Conservation (phyloP, 2,888 invertebrate genomes). For the Pseudolycoriella hygida region DNA sequence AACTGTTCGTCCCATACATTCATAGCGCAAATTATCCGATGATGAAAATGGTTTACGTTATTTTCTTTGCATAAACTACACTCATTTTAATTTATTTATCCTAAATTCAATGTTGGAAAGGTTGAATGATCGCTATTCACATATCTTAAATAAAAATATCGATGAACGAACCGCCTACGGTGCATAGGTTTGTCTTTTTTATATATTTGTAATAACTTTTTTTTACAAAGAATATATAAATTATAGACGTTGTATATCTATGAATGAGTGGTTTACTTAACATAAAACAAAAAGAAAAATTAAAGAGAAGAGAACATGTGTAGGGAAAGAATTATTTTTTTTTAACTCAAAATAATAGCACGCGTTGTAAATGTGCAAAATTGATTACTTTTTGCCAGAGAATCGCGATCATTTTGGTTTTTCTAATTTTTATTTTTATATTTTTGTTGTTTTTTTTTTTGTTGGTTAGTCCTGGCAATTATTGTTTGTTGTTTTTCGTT, state of each 20-base stretch:
- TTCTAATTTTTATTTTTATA: background rate
- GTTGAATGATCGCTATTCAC: slow-evolving; percentile 4
- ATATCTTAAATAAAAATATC: background rate
- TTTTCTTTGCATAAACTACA: too few species aligned
- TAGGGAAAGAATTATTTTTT: background rate
- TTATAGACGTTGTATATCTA: background rate
- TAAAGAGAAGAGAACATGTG: background rate
- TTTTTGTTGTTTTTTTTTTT: slow-evolving; percentile 3
- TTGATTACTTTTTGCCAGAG: slow-evolving; percentile 6
- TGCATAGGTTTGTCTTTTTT: background rate
- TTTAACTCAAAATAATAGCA: background rate
- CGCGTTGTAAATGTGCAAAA: background rate
- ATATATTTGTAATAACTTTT: background rate
- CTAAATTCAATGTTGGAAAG: too few species aligned
- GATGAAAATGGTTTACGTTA: too few species aligned
- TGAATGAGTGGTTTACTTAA: background rate
- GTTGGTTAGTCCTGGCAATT: slow-evolving; percentile 7
- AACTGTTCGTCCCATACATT: too few species aligned
- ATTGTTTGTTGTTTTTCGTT: slow-evolving; percentile 6
- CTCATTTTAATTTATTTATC: too few species aligned
- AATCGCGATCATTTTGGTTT: slow-evolving; percentile 9
- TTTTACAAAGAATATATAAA: background rate
- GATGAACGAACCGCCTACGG: background rate
- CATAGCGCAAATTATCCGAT: too few species aligned
- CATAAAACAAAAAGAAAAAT: slow-evolving; percentile 1